Evolutionary conservation across 2,888 invertebrate species (phyloP).

Genomic region (Drosophila neotestacea): DNA sequence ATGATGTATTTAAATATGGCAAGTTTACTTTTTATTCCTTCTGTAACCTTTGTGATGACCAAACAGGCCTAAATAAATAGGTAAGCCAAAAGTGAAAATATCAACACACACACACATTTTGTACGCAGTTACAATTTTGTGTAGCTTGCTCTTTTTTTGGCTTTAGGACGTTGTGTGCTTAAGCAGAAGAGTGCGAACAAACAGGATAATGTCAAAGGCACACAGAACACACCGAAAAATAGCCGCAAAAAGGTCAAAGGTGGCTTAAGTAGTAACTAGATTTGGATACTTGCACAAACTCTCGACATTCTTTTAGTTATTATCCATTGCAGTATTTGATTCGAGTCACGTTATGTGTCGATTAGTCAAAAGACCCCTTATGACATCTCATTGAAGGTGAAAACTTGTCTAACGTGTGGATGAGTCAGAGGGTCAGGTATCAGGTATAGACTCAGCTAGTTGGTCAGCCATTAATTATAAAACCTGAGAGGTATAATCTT

Average conservation of each 20-base stretch:
- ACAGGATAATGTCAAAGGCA: conserved; percentile 60
- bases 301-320: conserved; percentile 21
- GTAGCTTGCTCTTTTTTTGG: conserved; percentile 13
- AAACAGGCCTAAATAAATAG: conserved; percentile 20
- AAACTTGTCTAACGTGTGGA: conserved; percentile 60
- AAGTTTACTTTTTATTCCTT: background rate
- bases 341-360: conserved; percentile 47
- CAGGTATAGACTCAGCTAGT: background rate
- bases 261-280: conserved; percentile 6
- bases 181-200: conserved; percentile 46
- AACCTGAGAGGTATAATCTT: conserved; percentile 12
- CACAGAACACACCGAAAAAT: conserved; percentile 1
- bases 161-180: conserved; percentile 19
- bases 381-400: conserved; percentile 35
- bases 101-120: background rate
- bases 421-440: conserved; percentile 44
- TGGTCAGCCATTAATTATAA: conserved; percentile 27
- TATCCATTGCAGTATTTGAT: conserved; percentile 21
- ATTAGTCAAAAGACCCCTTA: conserved; percentile 42
- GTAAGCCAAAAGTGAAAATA: conserved; percentile 5
- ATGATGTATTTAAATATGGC: background rate
- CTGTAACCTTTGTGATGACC: background rate
- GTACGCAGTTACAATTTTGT: conserved; percentile 21
- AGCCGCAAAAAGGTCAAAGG: conserved; percentile 50
- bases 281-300: conserved; percentile 6